phyloP scores from a whole-genome alignment of 2,797 vertebrate species.

The Coregonus ussuriensis region DNA sequence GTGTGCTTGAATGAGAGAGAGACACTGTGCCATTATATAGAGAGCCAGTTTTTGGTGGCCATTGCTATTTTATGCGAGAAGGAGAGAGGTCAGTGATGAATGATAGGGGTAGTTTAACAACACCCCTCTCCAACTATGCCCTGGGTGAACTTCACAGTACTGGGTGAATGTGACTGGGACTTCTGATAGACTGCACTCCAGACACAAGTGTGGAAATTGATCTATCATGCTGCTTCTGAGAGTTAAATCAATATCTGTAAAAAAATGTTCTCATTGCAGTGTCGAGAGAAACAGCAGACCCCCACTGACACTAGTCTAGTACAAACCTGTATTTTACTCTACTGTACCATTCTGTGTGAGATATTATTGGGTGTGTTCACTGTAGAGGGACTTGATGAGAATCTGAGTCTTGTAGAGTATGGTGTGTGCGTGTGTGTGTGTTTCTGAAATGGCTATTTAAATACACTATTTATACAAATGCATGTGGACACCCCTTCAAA shows the following conservation, averaged over 20 bases:
- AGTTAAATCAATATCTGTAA: slow-evolving; percentile 22
- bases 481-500: too few relatives aligned
- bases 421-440: not conserved
- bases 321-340: not conserved
- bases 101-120: not conserved
- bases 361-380: not conserved
- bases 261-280: not conserved
- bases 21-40: not conserved
- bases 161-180: slow-evolving; percentile 7
- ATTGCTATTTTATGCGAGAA: not conserved
- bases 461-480: not conserved
- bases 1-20: not conserved
- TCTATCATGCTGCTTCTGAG: slow-evolving; percentile 27
- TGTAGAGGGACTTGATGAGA: not conserved
- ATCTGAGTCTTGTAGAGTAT: not conserved
- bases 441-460: not conserved
- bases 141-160: not conserved
- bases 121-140: not conserved
- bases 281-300: slow-evolving; percentile 18
- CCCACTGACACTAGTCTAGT: not conserved
- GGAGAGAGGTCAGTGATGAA: not conserved
- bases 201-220: slow-evolving; percentile 34
- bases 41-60: not conserved
- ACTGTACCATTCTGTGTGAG: not conserved
- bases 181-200: slow-evolving; percentile 13